Conservation (phyloP, 1,140 invertebrate species). For the Leucophenga varia region DNA sequence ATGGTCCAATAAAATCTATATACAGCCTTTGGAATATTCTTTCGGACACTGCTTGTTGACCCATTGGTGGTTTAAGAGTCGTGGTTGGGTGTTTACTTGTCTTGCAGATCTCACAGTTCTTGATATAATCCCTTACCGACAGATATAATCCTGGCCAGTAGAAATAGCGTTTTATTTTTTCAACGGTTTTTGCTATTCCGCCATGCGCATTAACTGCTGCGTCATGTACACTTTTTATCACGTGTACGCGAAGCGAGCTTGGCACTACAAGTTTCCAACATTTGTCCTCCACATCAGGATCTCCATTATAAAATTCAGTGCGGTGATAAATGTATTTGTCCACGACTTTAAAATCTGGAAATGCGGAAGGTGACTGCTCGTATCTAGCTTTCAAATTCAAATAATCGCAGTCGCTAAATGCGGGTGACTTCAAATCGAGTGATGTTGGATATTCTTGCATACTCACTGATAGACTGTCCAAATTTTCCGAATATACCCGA, state of each 20-base stretch:
- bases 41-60: not conserved
- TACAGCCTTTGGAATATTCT: not conserved
- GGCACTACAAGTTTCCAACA: not conserved
- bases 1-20: conserved; percentile 3
- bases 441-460: no score
- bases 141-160: not conserved
- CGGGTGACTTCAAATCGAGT: no score
- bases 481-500: no score
- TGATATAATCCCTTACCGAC: not conserved
- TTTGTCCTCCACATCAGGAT: not conserved
- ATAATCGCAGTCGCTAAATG: no score
- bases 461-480: no score
- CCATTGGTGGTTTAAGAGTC: not conserved
- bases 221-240: no score
- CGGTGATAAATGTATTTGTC: not conserved
- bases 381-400: no score
- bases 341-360: not conserved
- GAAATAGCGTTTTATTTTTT: not conserved
- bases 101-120: not conserved
- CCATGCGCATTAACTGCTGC: not conserved
- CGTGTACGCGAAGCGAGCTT: not conserved
- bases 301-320: not conserved
- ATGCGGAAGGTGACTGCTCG: no score
- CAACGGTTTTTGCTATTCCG: not conserved
- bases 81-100: not conserved